Conservation (phyloP, 1,140 invertebrate genomes). For the Pseudoatta argentina region DNA sequence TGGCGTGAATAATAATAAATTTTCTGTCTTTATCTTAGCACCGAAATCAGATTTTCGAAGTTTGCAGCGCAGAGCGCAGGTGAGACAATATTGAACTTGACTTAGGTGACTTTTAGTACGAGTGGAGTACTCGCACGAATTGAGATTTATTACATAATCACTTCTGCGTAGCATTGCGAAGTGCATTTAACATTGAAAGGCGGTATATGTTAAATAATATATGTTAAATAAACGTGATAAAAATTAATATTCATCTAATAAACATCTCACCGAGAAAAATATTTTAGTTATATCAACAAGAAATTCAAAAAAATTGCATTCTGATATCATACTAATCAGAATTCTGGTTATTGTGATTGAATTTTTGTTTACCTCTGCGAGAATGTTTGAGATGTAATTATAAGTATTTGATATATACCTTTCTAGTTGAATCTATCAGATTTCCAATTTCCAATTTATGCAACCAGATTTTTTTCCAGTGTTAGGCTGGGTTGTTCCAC, state of each 20-base stretch:
- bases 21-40: conserved; percentile 37
- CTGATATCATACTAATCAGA: too few relatives aligned
- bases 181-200: not conserved
- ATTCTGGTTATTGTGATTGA: too few relatives aligned
- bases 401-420: too few relatives aligned
- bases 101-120: conserved; percentile 42
- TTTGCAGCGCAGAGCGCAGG: conserved; percentile 18
- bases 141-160: conserved; percentile 54
- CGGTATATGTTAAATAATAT: not conserved
- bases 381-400: too few relatives aligned
- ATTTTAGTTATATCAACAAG: too few relatives aligned
- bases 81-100: conserved; percentile 57
- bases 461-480: too few relatives aligned
- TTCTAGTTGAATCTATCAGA: too few relatives aligned
- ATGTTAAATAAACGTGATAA: not conserved
- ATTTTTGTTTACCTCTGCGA: too few relatives aligned
- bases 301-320: too few relatives aligned
- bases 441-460: too few relatives aligned
- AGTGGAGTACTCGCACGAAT: not conserved
- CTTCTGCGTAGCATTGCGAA: not conserved
- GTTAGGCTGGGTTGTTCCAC: too few relatives aligned
- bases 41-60: conserved; percentile 39
- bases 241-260: not conserved
- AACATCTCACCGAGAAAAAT: not conserved
- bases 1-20: conserved; percentile 14